Base-by-base conservation (phyloP, 2,113 vertebrate genomes). In the Rhineura floridana region DNA sequence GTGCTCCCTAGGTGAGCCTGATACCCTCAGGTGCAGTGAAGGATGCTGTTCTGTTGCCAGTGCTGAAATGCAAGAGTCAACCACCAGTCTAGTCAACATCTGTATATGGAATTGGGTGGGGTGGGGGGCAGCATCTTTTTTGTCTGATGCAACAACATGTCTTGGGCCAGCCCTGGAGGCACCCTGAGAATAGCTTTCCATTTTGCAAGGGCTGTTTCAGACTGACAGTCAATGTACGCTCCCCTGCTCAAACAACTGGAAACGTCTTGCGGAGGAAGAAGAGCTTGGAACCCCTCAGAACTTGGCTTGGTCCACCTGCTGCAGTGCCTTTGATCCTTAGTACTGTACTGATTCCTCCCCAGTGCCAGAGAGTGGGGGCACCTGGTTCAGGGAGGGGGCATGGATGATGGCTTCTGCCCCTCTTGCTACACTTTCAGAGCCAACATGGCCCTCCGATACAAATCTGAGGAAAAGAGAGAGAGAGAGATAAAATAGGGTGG, bases 381-480 rank as follows among this genome's bases (percentile, higher is more conserved):
- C 4, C n/a, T 65, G 30, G 44, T 21, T 96, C 92, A 96, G 84
- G 94, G 90, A 2, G 62, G 1, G 0, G 87, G 70, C 48, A 87
- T 0, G 0, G 87, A 67, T 0, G 75, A 89, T 83, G 87, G 88
- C 86, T 93, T 95, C 89, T 94, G 94, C 93, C 96, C 96, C 90
- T 97, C 96, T 93, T 98, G 98, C 86, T 96, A 96, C 92, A 97
- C 97, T 96, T 96, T 98, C 93, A 98, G 96, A 85, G 98, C 97
- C 95, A 97, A 94, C 93, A 98, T 98, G 0, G 97, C 98, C 93
- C 97, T 97, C 87, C 97, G 95, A 96, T 98, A 98, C 91, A 98
- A 85, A 92, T 98, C 98, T 98, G 88, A 87, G 73, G 88, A 42
- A 59, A 36, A 25, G 19, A 48, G 33, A 25, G n/a, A 69, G 6